phyloP scores from a whole-genome alignment of 2,113 vertebrate genomes.

The Myotis davidii region DNA sequence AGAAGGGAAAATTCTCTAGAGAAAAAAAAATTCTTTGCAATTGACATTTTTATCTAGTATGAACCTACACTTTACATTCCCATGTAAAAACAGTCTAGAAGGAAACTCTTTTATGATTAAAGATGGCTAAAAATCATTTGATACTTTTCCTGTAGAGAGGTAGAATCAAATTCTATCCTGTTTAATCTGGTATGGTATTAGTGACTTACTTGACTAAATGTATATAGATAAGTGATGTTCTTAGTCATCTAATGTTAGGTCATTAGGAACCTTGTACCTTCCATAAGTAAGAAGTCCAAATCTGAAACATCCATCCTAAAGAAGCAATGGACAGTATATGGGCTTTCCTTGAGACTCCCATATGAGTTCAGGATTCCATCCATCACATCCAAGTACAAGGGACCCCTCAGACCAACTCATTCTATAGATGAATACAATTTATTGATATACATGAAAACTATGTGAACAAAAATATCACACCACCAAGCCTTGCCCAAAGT shows the following conservation, averaged over 20 bases:
- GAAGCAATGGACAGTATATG: neutral
- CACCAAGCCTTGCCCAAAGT: neutral
- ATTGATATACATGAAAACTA: neutral
- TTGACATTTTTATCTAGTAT: neutral
- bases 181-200: neutral
- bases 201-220: neutral
- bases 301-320: neutral
- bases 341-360: neutral
- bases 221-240: neutral
- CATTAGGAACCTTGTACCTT: neutral
- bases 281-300: neutral
- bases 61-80: neutral
- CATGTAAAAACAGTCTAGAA: neutral
- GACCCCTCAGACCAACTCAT: neutral
- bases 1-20: neutral
- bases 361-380: neutral
- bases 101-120: neutral
- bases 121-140: neutral
- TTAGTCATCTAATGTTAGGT: neutral
- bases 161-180: neutral
- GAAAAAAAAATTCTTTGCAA: neutral
- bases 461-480: neutral
- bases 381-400: neutral
- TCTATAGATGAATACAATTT: neutral
- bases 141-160: neutral